Evolutionary conservation across 2,888 invertebrate species (phyloP).

Genomic region (Heliconius cydno): DNA sequence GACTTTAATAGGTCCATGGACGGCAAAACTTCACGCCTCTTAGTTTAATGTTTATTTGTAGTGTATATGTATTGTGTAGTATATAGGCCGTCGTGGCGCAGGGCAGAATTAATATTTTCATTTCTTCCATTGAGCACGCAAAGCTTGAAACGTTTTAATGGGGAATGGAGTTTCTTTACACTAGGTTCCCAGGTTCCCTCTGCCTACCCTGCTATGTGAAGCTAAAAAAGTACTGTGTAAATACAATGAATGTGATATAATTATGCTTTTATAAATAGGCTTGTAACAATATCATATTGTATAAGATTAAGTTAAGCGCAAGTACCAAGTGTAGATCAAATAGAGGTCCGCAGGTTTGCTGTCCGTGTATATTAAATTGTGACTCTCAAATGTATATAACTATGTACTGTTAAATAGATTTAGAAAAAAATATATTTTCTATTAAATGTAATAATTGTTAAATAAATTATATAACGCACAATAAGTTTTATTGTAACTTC

Average conservation of each 20-base stretch:
- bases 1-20: not conserved
- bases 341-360: not conserved
- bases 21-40: not conserved
- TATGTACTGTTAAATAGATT: constrained; percentile 32
- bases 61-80: not conserved
- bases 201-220: not conserved
- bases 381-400: constrained; percentile 40
- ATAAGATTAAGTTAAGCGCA: constrained; percentile 2
- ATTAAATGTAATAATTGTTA: constrained; percentile 35
- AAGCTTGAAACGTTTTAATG: not conserved
- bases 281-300: constrained; percentile 1
- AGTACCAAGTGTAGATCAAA: not conserved
- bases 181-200: not conserved
- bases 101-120: not conserved
- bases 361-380: constrained; percentile 3
- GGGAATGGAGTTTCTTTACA: not conserved
- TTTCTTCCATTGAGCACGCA: not conserved
- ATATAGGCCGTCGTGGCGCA: not conserved
- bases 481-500: constrained; percentile 10
- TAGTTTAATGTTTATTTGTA: not conserved
- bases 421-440: constrained; percentile 30
- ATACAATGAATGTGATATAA: constrained; percentile 17
- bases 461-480: constrained; percentile 35
- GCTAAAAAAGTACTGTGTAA: constrained; percentile 9
- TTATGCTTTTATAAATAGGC: constrained; percentile 2